Evolutionary conservation across 2,113 vertebrate genomes (phyloP).

Genomic region (Nannospalax galili): DNA sequence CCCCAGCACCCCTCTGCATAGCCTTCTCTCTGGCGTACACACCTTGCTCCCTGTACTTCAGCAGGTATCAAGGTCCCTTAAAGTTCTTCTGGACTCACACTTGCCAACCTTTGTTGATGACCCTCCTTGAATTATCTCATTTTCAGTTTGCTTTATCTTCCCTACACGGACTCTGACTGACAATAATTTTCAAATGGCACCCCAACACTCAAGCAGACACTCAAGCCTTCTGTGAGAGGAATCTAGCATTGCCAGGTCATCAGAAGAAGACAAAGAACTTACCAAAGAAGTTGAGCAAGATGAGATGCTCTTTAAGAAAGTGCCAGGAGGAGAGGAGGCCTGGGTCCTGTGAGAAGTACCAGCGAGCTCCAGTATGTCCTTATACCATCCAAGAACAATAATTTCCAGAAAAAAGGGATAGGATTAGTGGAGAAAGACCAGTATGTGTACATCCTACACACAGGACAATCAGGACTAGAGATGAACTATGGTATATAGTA

Average conservation of each 20-base stretch:
- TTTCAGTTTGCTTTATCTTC: neutral
- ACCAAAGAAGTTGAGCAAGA: neutral
- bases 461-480: neutral
- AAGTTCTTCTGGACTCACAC: neutral
- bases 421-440: neutral
- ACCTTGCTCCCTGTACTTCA: neutral
- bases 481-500: rapidly evolving
- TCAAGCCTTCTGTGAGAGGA: too few species aligned
- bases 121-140: neutral
- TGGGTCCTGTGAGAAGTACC: rapidly evolving
- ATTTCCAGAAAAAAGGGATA: neutral
- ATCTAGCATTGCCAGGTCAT: neutral
- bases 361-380: too few species aligned
- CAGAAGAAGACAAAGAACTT: neutral
- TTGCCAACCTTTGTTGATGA: neutral
- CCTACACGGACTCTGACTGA: neutral
- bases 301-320: neutral
- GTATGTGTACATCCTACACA: rapidly evolving
- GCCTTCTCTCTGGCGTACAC: neutral
- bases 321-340: too few species aligned
- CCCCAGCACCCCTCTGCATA: neutral
- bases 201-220: neutral
- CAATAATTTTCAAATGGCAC: too few species aligned
- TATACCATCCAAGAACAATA: too few species aligned
- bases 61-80: neutral